Evolutionary conservation across 2,113 vertebrate species (phyloP).

Genomic region (Lophius piscatorius): DNA sequence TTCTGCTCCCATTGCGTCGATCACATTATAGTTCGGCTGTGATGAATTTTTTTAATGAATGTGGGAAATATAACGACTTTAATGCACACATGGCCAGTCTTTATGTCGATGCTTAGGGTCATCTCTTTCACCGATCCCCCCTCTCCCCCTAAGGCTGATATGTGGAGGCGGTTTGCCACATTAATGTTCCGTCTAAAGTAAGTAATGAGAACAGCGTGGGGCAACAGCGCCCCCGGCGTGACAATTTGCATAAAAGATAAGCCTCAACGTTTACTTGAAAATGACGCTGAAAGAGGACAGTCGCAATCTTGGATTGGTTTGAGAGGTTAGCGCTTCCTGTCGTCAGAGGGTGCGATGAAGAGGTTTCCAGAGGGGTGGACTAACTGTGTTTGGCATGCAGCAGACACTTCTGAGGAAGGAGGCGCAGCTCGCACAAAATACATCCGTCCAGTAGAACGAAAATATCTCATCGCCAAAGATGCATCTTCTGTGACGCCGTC

Average conservation of each 20-base stretch:
- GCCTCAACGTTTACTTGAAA: slow-evolving; percentile 23
- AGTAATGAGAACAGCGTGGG: slow-evolving; percentile 51
- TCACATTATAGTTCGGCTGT: background rate
- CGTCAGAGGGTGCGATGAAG: slow-evolving; percentile 18
- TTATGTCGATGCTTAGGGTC: slow-evolving; percentile 14
- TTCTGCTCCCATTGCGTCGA: too few relatives aligned
- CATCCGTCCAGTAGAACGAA: slow-evolving; percentile 20
- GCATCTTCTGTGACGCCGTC: slow-evolving; percentile 10
- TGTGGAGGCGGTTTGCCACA: slow-evolving; percentile 23
- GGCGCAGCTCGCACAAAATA: slow-evolving; percentile 14
- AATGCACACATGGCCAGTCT: slow-evolving; percentile 16
- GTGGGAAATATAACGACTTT: slow-evolving; percentile 13
- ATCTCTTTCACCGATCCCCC: background rate
- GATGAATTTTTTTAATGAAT: slow-evolving; percentile 1
- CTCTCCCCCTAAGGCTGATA: slow-evolving; percentile 16
- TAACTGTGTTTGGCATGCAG: slow-evolving; percentile 35
- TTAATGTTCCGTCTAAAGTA: slow-evolving; percentile 34
- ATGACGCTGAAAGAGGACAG: slow-evolving; percentile 17
- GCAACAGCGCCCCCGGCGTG: slow-evolving; percentile 18
- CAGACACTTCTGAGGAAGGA: slow-evolving; percentile 2
- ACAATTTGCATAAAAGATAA: slow-evolving; percentile 26
- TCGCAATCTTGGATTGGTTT: slow-evolving; percentile 10
- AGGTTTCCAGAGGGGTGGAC: slow-evolving; percentile 12
- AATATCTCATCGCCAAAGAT: slow-evolving; percentile 9
- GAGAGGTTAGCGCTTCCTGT: slow-evolving; percentile 7